Evolutionary conservation across 2,888 invertebrate species (phyloP), one percentile per base, ranked within the genome.

Genomic region (Erpobdella octoculata): DNA sequence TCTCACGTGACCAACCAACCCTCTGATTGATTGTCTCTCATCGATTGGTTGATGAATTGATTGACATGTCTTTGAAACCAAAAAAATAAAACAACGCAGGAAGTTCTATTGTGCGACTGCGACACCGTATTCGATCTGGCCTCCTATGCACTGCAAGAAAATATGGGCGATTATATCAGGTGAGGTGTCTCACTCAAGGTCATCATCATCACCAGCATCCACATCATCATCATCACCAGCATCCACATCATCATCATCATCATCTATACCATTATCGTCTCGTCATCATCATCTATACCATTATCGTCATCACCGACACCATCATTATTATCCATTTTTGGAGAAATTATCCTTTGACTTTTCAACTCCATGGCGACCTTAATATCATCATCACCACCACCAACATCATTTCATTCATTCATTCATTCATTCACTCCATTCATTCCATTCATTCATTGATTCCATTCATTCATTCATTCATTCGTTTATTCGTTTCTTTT

Each of bases 131-230:
- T 53, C 28, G 53, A 53, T 8, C 53, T 53, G 21, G 53, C 53
- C 53, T 53, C 53, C 8, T 53, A 53, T n/a, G 53, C 53, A 12
- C 53, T 53, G 8, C 53, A 53, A 28, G 53, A 53, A 53, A 28
- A 21, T 53, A 15, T 53, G 8, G 53, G 53, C 21, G 53, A 53
- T 53, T 53, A 53, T 53, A 28, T 53, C 53, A 53, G 28, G 53
- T 53, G n/a, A n/a, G 53, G 53, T n/a, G 21, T 53, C 53, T 25
- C 37, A 18, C 15, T 65, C 65, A 37, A n/a, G n/a, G 1, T 65
- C 37, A 37, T 65, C 65, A 33, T 65, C 65, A 37, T 65, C 65
- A 65, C 37, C 65, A 65, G n/a, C 53, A 53, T 65, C 38, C 15
- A 37, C 65, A 37, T 37, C 38, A 2, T 65, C 37, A 37, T 65